These are phyloP conservation scores for Bubo scandiacus DNA, from an alignment of 2,113 vertebrate species.

Conservation along the genomic window DNA sequence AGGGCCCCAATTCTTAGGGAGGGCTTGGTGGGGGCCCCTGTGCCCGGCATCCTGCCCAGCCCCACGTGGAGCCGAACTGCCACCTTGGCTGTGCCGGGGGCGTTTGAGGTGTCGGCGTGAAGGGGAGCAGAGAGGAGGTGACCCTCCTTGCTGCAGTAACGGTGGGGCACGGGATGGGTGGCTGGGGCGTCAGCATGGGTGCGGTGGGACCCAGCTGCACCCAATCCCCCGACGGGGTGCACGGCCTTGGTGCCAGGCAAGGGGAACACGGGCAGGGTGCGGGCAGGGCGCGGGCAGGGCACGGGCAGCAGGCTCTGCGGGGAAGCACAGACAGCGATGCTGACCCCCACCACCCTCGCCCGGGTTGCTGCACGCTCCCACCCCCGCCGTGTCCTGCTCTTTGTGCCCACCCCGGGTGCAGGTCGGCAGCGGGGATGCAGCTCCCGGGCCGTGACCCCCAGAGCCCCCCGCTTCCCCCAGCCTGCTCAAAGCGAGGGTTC, in stretches of 20 bases:
- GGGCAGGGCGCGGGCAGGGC: too few species aligned
- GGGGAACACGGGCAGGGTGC: neutral
- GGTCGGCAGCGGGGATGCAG: neutral
- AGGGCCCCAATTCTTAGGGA: neutral
- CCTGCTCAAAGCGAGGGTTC: accelerated
- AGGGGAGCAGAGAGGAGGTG: neutral
- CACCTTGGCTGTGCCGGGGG: accelerated
- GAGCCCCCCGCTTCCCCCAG: neutral
- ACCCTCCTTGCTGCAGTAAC: accelerated
- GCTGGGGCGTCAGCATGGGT: accelerated
- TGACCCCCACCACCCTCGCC: neutral
- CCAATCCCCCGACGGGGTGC: accelerated
- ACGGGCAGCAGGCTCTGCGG: neutral
- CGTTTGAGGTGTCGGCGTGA: accelerated
- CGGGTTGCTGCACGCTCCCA: neutral
- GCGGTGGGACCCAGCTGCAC: neutral
- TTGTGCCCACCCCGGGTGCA: neutral
- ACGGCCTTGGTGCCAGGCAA: neutral
- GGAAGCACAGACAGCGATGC: too few species aligned
- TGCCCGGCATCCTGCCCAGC: neutral
- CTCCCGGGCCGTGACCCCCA: neutral
- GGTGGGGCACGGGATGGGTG: neutral
- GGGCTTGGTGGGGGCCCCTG: accelerated
- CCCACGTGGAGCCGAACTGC: accelerated
- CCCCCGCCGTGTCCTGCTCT: too few species aligned